These are phyloP conservation scores for Myrmophylax atrothorax DNA, from an alignment of 2,113 vertebrate species.

Conservation along the genomic window DNA sequence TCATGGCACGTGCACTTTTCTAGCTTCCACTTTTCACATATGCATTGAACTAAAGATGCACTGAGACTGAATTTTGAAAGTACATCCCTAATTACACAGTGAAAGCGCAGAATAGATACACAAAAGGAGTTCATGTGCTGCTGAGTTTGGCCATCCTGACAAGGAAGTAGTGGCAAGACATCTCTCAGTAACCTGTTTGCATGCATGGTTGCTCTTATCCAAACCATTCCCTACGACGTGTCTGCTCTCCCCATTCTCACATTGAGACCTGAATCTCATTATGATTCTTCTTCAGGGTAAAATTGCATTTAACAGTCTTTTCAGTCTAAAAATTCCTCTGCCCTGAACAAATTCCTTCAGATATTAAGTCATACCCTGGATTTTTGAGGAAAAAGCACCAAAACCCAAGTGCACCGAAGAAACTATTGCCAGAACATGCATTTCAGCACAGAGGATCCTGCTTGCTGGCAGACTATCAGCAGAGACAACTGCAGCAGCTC, in stretches of 20 bases:
- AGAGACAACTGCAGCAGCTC: not conserved
- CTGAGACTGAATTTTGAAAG: fast-evolving
- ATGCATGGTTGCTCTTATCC: not conserved
- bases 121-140: not conserved
- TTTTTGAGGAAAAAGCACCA: not conserved
- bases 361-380: not conserved
- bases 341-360: not conserved
- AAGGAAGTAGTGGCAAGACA: not conserved
- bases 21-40: not conserved
- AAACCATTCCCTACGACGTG: not conserved
- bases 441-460: not conserved
- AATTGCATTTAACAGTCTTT: not conserved
- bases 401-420: not conserved
- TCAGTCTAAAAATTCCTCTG: not conserved
- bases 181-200: not conserved
- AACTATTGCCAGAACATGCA: not conserved
- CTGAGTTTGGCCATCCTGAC: not conserved
- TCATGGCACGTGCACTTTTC: not conserved
- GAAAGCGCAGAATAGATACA: not conserved
- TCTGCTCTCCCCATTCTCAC: not conserved
- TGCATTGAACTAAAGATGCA: not conserved
- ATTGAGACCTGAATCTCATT: not conserved
- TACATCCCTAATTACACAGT: not conserved
- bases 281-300: not conserved
- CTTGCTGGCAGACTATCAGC: not conserved